phyloP scores from a whole-genome alignment of 2,113 vertebrate genomes.

The Grammomys surdaster region DNA sequence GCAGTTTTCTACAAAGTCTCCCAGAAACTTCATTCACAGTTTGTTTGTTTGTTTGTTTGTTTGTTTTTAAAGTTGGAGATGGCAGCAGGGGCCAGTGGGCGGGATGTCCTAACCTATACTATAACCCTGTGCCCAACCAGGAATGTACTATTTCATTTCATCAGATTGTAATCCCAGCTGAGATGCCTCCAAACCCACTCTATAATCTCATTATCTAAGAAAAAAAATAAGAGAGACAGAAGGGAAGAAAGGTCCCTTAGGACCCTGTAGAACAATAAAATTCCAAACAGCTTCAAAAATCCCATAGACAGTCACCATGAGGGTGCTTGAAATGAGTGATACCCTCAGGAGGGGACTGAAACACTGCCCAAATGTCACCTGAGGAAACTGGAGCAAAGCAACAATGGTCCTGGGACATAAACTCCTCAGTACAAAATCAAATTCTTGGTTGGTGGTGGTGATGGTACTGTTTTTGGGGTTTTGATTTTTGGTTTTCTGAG shows the following conservation, averaged over 20 bases:
- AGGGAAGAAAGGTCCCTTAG: too few relatives aligned
- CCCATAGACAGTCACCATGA: background rate
- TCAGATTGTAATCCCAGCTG: background rate
- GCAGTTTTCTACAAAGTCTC: background rate
- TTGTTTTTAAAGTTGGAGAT: background rate
- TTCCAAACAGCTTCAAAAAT: background rate
- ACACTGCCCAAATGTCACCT: background rate
- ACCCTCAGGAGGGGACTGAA: background rate
- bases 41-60: too few relatives aligned
- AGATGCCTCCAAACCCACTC: too few relatives aligned
- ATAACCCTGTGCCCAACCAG: background rate
- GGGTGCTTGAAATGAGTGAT: background rate
- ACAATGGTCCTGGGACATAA: background rate
- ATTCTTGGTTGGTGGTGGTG: background rate
- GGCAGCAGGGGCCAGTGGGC: accelerated
- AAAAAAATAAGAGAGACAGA: background rate
- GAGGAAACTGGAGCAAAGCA: background rate
- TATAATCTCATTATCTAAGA: background rate
- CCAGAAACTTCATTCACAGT: background rate
- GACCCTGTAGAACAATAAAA: background rate
- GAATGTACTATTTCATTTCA: background rate
- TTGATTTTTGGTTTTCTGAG: background rate
- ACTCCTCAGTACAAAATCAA: background rate
- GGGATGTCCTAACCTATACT: background rate
- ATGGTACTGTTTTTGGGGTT: background rate